Evolutionary conservation across 2,797 vertebrate genomes (phyloP).

Genomic region (Odontamblyopus lacepedii): DNA sequence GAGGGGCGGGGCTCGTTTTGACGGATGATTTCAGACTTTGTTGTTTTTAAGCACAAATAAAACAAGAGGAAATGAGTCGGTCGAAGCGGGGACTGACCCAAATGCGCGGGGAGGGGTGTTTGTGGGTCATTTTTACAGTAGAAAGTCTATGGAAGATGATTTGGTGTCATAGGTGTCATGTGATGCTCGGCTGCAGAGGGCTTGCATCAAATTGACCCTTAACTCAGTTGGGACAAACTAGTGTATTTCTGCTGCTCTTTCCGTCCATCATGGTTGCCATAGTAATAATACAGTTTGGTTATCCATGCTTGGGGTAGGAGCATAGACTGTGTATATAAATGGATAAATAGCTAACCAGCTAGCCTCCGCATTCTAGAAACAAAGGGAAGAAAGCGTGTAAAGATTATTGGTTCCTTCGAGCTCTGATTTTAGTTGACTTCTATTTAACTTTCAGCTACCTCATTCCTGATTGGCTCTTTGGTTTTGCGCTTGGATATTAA

Average conservation of each 20-base stretch:
- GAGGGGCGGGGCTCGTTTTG: constrained; percentile 50
- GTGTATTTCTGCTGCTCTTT: not conserved
- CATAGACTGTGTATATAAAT: not conserved
- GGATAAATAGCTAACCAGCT: no score
- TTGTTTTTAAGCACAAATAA: constrained; percentile 61
- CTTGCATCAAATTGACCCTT: constrained; percentile 1
- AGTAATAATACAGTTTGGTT: not conserved
- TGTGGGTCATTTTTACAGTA: not conserved
- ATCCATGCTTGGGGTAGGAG: not conserved
- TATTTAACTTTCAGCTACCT: no score
- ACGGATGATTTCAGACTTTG: constrained; percentile 71
- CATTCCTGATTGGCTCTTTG: no score
- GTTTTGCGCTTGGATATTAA: no score
- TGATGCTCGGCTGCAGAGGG: not conserved
- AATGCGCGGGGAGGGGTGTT: not conserved
- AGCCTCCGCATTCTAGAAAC: no score
- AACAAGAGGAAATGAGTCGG: constrained; percentile 42
- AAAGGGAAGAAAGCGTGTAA: no score
- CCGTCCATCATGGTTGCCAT: not conserved
- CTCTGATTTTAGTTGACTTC: no score
- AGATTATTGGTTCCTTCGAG: no score
- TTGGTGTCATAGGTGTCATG: not conserved
- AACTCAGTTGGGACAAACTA: not conserved
- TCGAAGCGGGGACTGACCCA: constrained; percentile 10
- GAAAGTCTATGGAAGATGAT: not conserved